Base-by-base conservation (phyloP, 2,888 invertebrate species). In the Girardia tigrina region DNA sequence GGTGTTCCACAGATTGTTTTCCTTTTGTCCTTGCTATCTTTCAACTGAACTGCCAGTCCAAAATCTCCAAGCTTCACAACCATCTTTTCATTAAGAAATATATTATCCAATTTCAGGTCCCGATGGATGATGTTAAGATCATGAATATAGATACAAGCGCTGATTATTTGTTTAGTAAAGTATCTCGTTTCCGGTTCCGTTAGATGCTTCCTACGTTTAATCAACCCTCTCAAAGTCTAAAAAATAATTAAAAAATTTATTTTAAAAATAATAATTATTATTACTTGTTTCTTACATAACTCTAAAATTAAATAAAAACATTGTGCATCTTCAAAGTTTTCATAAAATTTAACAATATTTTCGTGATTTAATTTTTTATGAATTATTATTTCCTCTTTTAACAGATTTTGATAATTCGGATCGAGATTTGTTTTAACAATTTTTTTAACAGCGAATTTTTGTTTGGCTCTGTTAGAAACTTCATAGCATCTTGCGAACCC, bases 401-500 rank as follows among this genome's bases (percentile, higher is more conserved):
- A 87, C 85, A 87, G 77, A 12, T 77, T 71, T 70, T 77, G 77
- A 23, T 77, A 70, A 0, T 23, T 42, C 6, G 86, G 99, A 89
- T 74, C 94, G 86, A 79, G 90, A 89, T 84, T 98, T 99, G 26
- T 56, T 4, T 95, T 91, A 23, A 99, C 94, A 80, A 98, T 92
- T 80, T 87, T 99, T 92, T 79, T 97, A 42, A 98, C 98, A 85
- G 88, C 93, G 0, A 91, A 87, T 80, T 89, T 88, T 79, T 90
- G 89, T n/a, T 89, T 89, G 70, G 87, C 86, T 77, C 88, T 86
- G 83, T 95, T 92, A 79, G 89, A 90, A 78, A 98, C 89, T 86
- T 98, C 95, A 86, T 94, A 98, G 84, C 97, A 98, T 89, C 90
- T 92, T 85, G 94, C 95, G 87, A 95, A 95, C 26, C 94, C 95